Conservation (phyloP, 1,140 invertebrate genomes). For the Tetragnatha versicolor region DNA sequence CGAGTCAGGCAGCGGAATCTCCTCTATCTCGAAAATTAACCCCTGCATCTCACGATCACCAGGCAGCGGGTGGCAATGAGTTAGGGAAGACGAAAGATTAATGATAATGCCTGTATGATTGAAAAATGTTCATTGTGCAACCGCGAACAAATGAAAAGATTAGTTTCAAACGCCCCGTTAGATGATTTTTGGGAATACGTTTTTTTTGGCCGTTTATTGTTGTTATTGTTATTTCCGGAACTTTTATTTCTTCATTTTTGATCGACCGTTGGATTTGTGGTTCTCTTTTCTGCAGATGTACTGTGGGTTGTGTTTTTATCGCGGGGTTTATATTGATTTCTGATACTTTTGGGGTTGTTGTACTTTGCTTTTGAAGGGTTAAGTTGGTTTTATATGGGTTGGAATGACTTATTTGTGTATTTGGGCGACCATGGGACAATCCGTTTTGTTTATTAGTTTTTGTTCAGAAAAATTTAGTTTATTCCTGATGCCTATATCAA, state of each 20-base stretch:
- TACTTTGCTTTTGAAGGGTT: too few relatives aligned
- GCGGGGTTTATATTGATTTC: not conserved
- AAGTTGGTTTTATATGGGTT: too few relatives aligned
- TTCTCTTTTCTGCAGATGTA: not conserved
- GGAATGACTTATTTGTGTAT: too few relatives aligned
- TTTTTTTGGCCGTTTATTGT: constrained; percentile 24
- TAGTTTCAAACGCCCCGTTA: constrained; percentile 49
- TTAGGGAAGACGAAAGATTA: constrained; percentile 23
- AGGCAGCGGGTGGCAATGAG: constrained; percentile 35
- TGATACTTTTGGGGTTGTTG: too few relatives aligned
- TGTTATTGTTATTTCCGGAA: constrained; percentile 31
- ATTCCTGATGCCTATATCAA: too few relatives aligned
- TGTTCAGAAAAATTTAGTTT: too few relatives aligned
- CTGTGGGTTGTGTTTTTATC: not conserved
- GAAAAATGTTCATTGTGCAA: constrained; percentile 47
- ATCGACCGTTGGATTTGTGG: constrained; percentile 4
- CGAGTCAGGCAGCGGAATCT: too few relatives aligned
- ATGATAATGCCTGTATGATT: constrained; percentile 50
- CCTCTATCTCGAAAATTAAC: constrained; percentile 46
- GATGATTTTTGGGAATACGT: constrained; percentile 43
- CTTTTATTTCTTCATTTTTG: constrained; percentile 21
- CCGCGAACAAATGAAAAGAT: constrained; percentile 49
- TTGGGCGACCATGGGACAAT: too few relatives aligned
- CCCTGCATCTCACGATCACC: constrained; percentile 14
- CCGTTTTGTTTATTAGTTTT: too few relatives aligned